Evolutionary conservation across 2,113 vertebrate species (phyloP).

Genomic region (Crocuta crocuta): DNA sequence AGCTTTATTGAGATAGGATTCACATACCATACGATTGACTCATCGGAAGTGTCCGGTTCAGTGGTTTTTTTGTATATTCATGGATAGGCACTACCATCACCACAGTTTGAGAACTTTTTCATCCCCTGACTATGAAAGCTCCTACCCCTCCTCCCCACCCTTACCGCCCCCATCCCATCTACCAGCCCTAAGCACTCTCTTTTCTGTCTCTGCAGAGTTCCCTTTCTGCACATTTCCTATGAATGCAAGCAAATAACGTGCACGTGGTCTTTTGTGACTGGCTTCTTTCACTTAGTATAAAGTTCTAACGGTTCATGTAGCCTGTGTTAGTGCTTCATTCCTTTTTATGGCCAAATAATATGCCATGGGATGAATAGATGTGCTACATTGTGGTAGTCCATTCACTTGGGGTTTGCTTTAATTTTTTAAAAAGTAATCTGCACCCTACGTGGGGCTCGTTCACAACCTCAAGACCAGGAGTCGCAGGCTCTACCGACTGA

Average conservation of each 20-base stretch:
- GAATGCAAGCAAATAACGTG: rapidly evolving
- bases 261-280: neutral
- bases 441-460: neutral
- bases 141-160: rapidly evolving
- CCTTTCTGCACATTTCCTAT: neutral
- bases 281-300: neutral
- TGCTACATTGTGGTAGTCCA: neutral
- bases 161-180: rapidly evolving
- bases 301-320: neutral
- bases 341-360: neutral
- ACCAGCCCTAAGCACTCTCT: too few species aligned
- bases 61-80: neutral
- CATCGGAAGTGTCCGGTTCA: neutral
- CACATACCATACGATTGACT: neutral
- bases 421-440: neutral
- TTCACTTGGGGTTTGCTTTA: neutral
- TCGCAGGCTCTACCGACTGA: neutral
- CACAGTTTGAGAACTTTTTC: neutral
- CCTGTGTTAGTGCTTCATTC: neutral
- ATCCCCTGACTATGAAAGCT: neutral
- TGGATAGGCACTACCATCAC: neutral
- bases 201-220: neutral
- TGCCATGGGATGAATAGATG: neutral
- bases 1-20: neutral
- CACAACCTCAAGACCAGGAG: neutral